Percentiles rank a stretch among this genome's conserved stretches.
Evolutionary conservation across 2,888 invertebrate genomes (phyloP).

Genomic region (Sesia apiformis): DNA sequence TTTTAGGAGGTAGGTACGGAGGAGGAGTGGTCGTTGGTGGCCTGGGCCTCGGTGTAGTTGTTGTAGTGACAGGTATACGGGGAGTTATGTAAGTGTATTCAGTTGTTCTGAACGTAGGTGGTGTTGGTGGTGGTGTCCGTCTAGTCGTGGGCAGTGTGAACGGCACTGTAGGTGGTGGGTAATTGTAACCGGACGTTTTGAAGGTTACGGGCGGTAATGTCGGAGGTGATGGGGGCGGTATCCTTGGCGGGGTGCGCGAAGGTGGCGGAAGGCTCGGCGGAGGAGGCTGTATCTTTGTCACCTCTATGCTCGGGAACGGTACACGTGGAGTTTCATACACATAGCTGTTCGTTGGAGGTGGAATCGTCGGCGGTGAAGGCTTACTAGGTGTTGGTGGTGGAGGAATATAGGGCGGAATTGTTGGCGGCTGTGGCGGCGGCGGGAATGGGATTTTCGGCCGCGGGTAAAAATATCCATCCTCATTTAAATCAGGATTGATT

Average conservation of each 20-base stretch:
- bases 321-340: constrained; percentile 7
- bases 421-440: constrained; percentile 30
- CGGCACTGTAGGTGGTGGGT: not conserved
- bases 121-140: not conserved
- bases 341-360: constrained; percentile 8
- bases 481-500: constrained; percentile 47
- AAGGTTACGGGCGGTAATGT: constrained; percentile 3
- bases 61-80: not conserved
- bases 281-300: constrained; percentile 1
- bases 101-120: not conserved
- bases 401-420: constrained; percentile 1
- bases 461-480: constrained; percentile 67
- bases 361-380: constrained; percentile 8
- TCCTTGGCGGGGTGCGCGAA: constrained; percentile 10
- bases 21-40: not conserved
- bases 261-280: constrained; percentile 7
- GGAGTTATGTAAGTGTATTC: not conserved
- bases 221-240: constrained; percentile 8
- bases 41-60: not conserved
- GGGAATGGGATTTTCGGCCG: constrained; percentile 59
- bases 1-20: not conserved
- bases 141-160: not conserved
- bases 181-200: not conserved
- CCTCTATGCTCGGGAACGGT: constrained; percentile 1
- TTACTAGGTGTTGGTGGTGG: constrained; percentile 2